Evolutionary conservation across 2,888 invertebrate genomes (phyloP), one percentile per base, ranked within the genome.

Genomic region (Cosmia trapezina): DNA sequence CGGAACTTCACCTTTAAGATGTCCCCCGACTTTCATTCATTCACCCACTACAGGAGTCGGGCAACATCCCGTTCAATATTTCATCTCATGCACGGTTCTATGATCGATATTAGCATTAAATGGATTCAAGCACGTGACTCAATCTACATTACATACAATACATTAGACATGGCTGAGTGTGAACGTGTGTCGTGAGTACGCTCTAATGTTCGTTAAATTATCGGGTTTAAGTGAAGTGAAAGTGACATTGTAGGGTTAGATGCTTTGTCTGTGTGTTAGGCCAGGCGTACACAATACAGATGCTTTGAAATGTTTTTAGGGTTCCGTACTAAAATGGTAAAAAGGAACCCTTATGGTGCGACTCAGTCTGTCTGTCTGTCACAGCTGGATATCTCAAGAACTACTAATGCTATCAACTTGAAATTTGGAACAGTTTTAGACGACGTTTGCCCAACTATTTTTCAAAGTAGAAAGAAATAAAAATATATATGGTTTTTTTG

Each of bases 81-180:
- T 70, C 51, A 76, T 22, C 17, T 63, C 19, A 51, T 45, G 64
- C 66, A 66, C 43, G 65, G 53, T 45, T 62, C 11, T 41, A 65
- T 53, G 66, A 76, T n/a, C 63, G 33, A 51, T 51, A 64, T 63
- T 53, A 59, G 28, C 17, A 41, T 56, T 59, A 61, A 67, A 59
- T 49, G 53, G 47, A n/a, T 49, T 43, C 43, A n/a, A 37, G 72
- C 56, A 77, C 76, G 81, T 81, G 76, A 65, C 69, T 69, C 70
- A 73, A 80, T 80, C 56, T 78, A 69, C 45, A 66, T 80, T 80
- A 82, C 51, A 66, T 22, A 56, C 83, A 78, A 69, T 37, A 73
- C 83, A 82, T 82, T 80, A 78, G 28, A 47, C 78, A 53, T 49
- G 78, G 57, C 60, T 47, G 22, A 62, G 17, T 53, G 53, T 45